phyloP scores from a whole-genome alignment of 2,797 vertebrate species.

The Huso huso region DNA sequence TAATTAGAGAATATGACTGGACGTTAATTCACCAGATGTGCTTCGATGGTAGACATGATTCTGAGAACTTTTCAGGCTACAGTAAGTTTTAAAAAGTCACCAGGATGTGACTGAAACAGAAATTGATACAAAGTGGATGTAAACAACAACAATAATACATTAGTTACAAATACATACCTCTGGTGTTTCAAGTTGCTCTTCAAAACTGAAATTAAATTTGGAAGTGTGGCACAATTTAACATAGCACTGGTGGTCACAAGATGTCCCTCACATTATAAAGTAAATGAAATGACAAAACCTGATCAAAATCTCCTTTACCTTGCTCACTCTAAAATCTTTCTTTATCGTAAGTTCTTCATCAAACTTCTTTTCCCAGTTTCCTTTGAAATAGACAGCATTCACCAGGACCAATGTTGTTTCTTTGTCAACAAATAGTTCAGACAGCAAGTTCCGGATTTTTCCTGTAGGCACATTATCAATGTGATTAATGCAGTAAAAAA shows the following conservation, averaged over 20 bases:
- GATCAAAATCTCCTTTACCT: slow-evolving; percentile 36
- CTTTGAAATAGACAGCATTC: slow-evolving; percentile 62
- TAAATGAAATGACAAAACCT: too few relatives aligned
- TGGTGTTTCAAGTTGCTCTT: background rate
- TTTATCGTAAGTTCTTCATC: slow-evolving; percentile 22
- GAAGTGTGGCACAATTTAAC: background rate
- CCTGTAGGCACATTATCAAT: slow-evolving; percentile 26
- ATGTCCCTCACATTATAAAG: too few relatives aligned
- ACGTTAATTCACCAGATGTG: too few relatives aligned
- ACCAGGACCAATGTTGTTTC: slow-evolving; percentile 52
- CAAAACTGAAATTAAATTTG: background rate
- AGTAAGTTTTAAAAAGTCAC: too few relatives aligned
- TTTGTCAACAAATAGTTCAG: slow-evolving; percentile 7
- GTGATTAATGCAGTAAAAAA: background rate
- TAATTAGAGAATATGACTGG: too few relatives aligned
- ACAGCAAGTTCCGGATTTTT: slow-evolving; percentile 53
- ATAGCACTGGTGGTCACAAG: background rate
- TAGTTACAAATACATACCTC: background rate
- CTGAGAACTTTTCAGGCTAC: too few relatives aligned
- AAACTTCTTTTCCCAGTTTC: slow-evolving; percentile 52
- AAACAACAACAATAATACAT: background rate
- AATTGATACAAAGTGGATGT: background rate
- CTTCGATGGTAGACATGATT: too few relatives aligned
- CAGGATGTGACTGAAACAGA: too few relatives aligned
- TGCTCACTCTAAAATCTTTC: slow-evolving; percentile 42